These are phyloP conservation scores for Theretra japonica DNA, from an alignment of 2,888 invertebrate genomes.

Conservation along the genomic window DNA sequence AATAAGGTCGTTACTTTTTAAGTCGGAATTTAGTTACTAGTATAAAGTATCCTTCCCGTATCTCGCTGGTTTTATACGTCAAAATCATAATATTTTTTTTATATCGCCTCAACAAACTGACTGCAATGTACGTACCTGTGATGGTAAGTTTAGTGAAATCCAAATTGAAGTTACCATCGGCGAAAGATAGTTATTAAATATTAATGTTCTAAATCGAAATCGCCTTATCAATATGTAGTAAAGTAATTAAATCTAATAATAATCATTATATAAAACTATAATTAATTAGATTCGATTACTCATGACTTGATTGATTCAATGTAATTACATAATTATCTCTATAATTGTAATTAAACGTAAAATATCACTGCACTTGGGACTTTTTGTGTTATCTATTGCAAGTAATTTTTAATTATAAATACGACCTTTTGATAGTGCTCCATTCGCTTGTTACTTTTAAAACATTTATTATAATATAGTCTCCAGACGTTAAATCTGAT, in stretches of 20 bases:
- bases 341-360: neutral
- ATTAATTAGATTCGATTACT: slow-evolving; percentile 9
- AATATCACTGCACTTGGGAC: slow-evolving; percentile 11
- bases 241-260: neutral
- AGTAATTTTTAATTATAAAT: neutral
- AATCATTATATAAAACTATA: neutral
- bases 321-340: slow-evolving; percentile 5
- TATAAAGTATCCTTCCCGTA: no score
- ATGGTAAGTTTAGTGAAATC: no score
- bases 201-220: neutral
- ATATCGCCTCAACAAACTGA: no score
- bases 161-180: neutral
- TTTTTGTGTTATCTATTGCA: slow-evolving; percentile 6
- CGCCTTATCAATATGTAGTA: neutral
- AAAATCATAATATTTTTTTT: no score
- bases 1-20: no score
- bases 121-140: no score
- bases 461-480: neutral
- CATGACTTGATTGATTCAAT: slow-evolving; percentile 15
- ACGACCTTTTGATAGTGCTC: slow-evolving; percentile 12
- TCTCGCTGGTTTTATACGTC: no score
- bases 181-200: neutral
- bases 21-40: no score
- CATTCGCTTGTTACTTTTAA: neutral
- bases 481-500: neutral